A percentile compares a stretch with the other conserved stretches of the same genome.
phyloP scores from a whole-genome alignment of 2,888 invertebrate species.

The Parnassius orleans region DNA sequence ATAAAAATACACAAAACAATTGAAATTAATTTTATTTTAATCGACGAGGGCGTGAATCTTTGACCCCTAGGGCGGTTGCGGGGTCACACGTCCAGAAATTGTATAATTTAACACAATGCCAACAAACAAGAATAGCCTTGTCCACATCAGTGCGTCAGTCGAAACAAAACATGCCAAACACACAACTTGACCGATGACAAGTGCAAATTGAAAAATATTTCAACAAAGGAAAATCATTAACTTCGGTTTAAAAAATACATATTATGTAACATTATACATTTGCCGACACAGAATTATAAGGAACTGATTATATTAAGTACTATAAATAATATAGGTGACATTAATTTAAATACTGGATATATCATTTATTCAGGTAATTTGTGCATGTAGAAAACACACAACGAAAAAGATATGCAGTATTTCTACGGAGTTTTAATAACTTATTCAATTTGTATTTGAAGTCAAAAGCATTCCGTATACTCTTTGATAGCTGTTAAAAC shows the following conservation, averaged over 20 bases:
- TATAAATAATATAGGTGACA: too few species aligned
- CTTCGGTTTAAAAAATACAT: constrained; percentile 27
- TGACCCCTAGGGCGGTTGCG: constrained; percentile 34
- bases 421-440: not conserved
- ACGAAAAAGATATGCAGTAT: too few species aligned
- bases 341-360: too few species aligned
- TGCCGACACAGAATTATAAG: too few species aligned
- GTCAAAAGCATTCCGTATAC: constrained; percentile 26
- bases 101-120: constrained; percentile 69
- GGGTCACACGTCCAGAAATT: constrained; percentile 66
- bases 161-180: constrained; percentile 75
- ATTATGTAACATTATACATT: not conserved
- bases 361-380: too few species aligned
- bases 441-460: constrained; percentile 17
- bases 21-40: constrained; percentile 43
- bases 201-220: constrained; percentile 57
- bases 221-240: constrained; percentile 49
- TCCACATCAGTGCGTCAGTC: constrained; percentile 63
- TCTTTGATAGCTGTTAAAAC: constrained; percentile 46
- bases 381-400: too few species aligned
- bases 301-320: too few species aligned
- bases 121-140: constrained; percentile 68
- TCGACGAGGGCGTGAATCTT: constrained; percentile 49
- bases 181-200: constrained; percentile 62
- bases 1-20: not conserved